phyloP scores from a whole-genome alignment of 2,888 invertebrate species.

The Pandemis heparana region DNA sequence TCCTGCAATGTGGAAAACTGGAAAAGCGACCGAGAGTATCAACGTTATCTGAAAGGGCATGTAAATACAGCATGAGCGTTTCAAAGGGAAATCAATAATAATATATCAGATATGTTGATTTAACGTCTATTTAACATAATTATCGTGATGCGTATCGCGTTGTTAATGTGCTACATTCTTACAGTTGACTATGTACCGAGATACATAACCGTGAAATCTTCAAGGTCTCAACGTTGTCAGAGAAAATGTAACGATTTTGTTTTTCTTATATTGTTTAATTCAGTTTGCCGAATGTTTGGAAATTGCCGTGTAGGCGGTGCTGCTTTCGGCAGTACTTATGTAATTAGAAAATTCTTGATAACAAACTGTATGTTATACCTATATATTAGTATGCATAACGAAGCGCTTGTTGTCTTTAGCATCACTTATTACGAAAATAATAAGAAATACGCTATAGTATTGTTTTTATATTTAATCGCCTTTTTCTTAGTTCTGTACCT shows the following conservation, averaged over 20 bases:
- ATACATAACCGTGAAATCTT: conserved; percentile 28
- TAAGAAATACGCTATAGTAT: too few relatives aligned
- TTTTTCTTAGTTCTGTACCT: too few relatives aligned
- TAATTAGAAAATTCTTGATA: conserved; percentile 17
- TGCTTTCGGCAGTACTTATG: conserved; percentile 7
- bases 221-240: conserved; percentile 25
- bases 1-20: conserved; percentile 64
- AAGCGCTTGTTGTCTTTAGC: too few relatives aligned
- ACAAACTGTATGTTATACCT: background rate
- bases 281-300: conserved; percentile 4
- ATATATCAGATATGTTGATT: conserved; percentile 3
- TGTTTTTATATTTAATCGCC: too few relatives aligned
- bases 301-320: conserved; percentile 10
- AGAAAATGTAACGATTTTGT: conserved; percentile 8
- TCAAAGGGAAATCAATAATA: conserved; percentile 27
- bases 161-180: conserved; percentile 1
- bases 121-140: conserved; percentile 10
- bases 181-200: conserved; percentile 3
- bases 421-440: too few relatives aligned
- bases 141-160: background rate
- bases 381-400: background rate
- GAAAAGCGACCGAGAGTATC: conserved; percentile 41
- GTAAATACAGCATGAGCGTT: conserved; percentile 24
- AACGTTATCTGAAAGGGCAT: conserved; percentile 35
- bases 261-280: conserved; percentile 9